These are phyloP conservation scores for Calephelis perditalis DNA, from an alignment of 2,888 invertebrate species.

Conservation along the genomic window DNA sequence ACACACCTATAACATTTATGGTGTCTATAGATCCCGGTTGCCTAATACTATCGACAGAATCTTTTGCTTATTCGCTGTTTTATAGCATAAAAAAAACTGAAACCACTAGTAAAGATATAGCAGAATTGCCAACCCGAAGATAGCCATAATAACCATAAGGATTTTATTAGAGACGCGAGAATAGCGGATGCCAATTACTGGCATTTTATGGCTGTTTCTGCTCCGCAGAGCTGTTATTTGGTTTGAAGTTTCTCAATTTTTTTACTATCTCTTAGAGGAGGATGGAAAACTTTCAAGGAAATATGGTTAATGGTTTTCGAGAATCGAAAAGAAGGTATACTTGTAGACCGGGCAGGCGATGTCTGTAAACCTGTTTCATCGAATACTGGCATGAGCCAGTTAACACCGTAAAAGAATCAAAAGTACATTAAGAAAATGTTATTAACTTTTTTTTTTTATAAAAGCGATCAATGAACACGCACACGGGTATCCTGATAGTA, in stretches of 20 bases:
- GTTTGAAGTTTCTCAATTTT: background rate
- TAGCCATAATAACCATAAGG: constrained; percentile 9
- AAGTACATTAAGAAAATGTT: too few relatives aligned
- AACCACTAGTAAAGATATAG: background rate
- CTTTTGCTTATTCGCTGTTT: too few relatives aligned
- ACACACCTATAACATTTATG: too few relatives aligned
- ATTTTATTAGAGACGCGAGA: constrained; percentile 7
- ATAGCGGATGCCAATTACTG: constrained; percentile 7
- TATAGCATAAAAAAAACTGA: background rate
- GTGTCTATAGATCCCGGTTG: too few relatives aligned
- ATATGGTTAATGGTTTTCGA: background rate
- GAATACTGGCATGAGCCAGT: too few relatives aligned
- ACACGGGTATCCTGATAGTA: too few relatives aligned
- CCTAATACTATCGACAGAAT: too few relatives aligned
- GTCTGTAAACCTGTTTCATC: too few relatives aligned
- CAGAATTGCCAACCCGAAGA: background rate
- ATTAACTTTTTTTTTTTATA: too few relatives aligned
- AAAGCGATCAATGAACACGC: too few relatives aligned
- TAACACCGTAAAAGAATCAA: too few relatives aligned
- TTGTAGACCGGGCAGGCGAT: too few relatives aligned
- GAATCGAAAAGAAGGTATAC: background rate
- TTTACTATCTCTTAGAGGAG: background rate
- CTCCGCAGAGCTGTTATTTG: background rate
- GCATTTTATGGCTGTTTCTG: constrained; percentile 5
- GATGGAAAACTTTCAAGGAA: background rate